Conservation (phyloP, 2,888 invertebrate species). For the Brenthis ino region DNA sequence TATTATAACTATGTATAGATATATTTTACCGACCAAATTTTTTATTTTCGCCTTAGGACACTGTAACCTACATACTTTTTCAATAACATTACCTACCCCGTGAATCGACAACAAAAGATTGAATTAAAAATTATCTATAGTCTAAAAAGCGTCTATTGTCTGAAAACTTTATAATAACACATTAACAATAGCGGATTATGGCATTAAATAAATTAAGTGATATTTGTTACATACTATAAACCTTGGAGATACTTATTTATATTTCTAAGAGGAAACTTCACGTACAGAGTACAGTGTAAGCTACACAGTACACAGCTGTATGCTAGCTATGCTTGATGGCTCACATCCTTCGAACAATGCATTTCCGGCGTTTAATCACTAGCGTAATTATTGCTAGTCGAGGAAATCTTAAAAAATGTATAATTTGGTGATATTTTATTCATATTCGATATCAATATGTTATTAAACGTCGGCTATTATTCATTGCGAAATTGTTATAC, state of each 20-base stretch:
- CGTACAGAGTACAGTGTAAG: constrained; percentile 8
- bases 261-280: constrained; percentile 28
- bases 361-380: constrained; percentile 25
- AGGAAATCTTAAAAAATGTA: constrained; percentile 19
- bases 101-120: too few relatives aligned
- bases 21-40: too few relatives aligned
- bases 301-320: not conserved
- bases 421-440: constrained; percentile 23
- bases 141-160: too few relatives aligned
- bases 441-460: not conserved
- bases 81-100: too few relatives aligned
- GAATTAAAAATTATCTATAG: too few relatives aligned
- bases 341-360: constrained; percentile 33
- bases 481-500: too few relatives aligned
- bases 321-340: constrained; percentile 20
- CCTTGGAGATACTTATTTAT: constrained; percentile 18
- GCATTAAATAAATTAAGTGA: not conserved
- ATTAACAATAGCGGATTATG: not conserved
- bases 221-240: not conserved
- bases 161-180: too few relatives aligned
- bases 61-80: too few relatives aligned
- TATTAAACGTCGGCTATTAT: too few relatives aligned
- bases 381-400: constrained; percentile 20
- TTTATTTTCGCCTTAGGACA: too few relatives aligned
- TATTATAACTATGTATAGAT: too few relatives aligned